A percentile compares a stretch with the other conserved stretches of the same genome.
Conservation (phyloP, 2,797 vertebrate species). For the Sebastes minor region DNA sequence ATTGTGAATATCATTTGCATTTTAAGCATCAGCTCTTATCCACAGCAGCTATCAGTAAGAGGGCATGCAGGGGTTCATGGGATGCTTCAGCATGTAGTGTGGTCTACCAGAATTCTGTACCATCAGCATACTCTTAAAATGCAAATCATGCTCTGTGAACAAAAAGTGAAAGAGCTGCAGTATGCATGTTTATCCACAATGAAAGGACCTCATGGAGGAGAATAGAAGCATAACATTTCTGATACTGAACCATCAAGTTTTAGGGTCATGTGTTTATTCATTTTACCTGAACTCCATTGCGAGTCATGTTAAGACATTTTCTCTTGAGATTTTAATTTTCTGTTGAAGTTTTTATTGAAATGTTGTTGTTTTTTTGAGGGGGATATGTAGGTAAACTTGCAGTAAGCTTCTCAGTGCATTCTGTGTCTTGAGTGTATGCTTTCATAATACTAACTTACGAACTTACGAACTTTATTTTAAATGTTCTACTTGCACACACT, state of each 20-base stretch:
- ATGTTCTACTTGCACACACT: not conserved
- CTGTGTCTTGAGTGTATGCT: not conserved
- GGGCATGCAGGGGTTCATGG: constrained; percentile 21
- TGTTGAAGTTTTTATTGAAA: not conserved
- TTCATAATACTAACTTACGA: not conserved
- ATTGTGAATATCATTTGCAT: constrained; percentile 58
- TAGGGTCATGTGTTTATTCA: not conserved
- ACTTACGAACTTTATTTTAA: not conserved
- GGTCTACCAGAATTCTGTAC: constrained; percentile 12
- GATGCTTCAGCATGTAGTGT: constrained; percentile 1
- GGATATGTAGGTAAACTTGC: not conserved
- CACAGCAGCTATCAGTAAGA: constrained; percentile 31
- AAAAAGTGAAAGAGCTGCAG: constrained; percentile 17
- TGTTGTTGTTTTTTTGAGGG: not conserved
- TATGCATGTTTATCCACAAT: not conserved
- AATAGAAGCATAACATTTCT: not conserved
- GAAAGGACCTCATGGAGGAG: not conserved
- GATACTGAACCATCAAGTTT: not conserved
- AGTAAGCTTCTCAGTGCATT: not conserved
- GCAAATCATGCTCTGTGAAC: constrained; percentile 28
- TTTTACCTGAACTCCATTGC: not conserved
- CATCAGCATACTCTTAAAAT: constrained; percentile 42
- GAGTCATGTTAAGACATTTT: not conserved
- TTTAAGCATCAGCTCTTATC: constrained; percentile 52
- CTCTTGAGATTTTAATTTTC: not conserved